Percentiles rank a stretch among this genome's conserved stretches.
These are phyloP conservation scores for Halocynthia roretzi DNA, from an alignment of 23 tunicate species.

Conservation along the genomic window DNA sequence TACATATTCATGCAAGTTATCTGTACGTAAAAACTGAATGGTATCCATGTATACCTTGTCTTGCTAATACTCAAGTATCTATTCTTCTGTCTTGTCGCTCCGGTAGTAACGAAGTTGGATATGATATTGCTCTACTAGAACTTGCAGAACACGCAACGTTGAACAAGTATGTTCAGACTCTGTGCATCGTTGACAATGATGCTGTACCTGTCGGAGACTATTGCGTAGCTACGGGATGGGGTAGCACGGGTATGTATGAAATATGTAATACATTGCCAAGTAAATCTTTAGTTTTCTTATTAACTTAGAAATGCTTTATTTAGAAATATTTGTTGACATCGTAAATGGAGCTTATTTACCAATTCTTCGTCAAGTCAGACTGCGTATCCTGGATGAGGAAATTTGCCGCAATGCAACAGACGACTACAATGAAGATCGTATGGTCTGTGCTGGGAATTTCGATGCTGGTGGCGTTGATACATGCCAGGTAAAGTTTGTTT, in stretches of 20 bases:
- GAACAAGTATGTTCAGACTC: neutral
- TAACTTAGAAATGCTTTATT: neutral
- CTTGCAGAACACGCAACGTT: neutral
- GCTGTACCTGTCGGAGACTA: neutral
- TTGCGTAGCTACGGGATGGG: slow-evolving; percentile 22
- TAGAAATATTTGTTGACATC: neutral
- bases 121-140: neutral
- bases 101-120: neutral
- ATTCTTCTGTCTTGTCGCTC: neutral
- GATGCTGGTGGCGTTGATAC: slow-evolving; percentile 3
- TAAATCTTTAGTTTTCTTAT: too few species aligned
- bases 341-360: neutral
- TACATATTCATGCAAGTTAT: neutral
- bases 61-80: neutral
- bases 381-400: slow-evolving; percentile 13
- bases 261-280: too few species aligned
- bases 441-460: slow-evolving; percentile 17
- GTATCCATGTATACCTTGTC: neutral
- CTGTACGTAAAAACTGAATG: neutral
- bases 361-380: slow-evolving; percentile 22
- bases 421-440: neutral
- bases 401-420: neutral
- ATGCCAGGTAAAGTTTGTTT: neutral
- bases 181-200: neutral
- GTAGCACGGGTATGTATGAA: neutral